A percentile compares a stretch with the other conserved stretches of the same genome.
Conservation (phyloP, 2,113 vertebrate species). For the Hylia prasina region DNA sequence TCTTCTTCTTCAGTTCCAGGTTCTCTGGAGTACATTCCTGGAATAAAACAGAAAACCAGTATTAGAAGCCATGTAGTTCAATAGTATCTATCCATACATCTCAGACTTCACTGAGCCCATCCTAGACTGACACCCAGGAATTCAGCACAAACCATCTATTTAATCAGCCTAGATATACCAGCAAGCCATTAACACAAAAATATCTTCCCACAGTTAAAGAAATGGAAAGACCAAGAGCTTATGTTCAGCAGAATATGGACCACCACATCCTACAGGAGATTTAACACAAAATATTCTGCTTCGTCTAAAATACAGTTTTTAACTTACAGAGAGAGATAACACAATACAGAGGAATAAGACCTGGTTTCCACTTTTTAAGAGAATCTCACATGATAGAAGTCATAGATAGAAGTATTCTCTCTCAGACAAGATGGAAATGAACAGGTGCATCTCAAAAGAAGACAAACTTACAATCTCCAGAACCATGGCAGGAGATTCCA, state of each 20-base stretch:
- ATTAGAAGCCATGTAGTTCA: background rate
- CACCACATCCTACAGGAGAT: background rate
- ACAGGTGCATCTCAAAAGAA: background rate
- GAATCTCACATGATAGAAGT: background rate
- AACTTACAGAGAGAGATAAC: background rate
- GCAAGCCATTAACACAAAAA: background rate
- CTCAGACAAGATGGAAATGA: background rate
- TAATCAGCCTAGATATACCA: background rate
- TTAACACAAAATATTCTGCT: background rate
- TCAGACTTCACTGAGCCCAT: background rate
- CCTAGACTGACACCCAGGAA: background rate
- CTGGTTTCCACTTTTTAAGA: background rate
- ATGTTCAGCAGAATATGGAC: background rate
- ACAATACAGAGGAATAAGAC: background rate
- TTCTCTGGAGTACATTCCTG: conserved; percentile 94
- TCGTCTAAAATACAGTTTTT: background rate
- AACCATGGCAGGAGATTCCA: background rate
- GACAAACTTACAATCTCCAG: background rate
- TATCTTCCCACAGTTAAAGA: background rate
- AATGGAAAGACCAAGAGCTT: background rate
- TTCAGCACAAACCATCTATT: background rate
- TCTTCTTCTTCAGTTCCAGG: conserved; percentile 83
- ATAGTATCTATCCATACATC: background rate
- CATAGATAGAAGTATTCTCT: background rate
- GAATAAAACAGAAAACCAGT: conserved; percentile 7